Evolutionary conservation across 2,888 invertebrate species (phyloP), one percentile per base, ranked within the genome.

Genomic region (Stenurella melanura): DNA sequence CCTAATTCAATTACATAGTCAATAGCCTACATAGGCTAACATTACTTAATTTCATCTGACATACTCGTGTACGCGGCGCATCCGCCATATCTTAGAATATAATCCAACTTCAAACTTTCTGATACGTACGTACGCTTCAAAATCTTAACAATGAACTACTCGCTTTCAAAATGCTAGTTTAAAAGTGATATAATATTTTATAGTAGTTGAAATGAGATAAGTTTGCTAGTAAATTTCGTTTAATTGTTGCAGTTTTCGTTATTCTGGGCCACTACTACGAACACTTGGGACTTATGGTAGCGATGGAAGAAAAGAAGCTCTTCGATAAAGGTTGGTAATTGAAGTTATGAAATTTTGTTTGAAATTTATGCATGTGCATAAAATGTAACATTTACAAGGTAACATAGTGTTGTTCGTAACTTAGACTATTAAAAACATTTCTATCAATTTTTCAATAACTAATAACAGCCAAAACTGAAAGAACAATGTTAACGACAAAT

Each of bases 241-340:
- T 78, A 77, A 78, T 80, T 82, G 74, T 91, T 91, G n/a, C 93
- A 98, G 98, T 98, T 89, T 98, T 97, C 90, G 94, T 98, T 54
- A 94, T 97, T 82, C 92, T 98, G 82, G 97, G 97, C 0, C 95
- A 96, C 88, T 95, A 96, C 86, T 96, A 96, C 87, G 97, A 98
- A 86, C 97, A 97, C 88, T 93, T 97, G 81, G 97, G 97, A 4
- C 91, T 98, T n/a, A 93, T 98, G 93, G 92, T 96, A 75, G 96
- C 96, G 57, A 91, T 98, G 89, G 94, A 97, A 82, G 93, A 96
- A 80, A 92, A 93, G 89, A 94, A 96, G 77, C 92, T 98, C 0
- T 91, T 98, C 78, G 93, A 96, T 82, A 93, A 94, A 86, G 95
- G 95, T 95, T 71, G 61, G 82, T 74, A 71, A 26, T 66, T n/a